Conservation (phyloP, 2,888 invertebrate species). For the Nemapogon koenigi region DNA sequence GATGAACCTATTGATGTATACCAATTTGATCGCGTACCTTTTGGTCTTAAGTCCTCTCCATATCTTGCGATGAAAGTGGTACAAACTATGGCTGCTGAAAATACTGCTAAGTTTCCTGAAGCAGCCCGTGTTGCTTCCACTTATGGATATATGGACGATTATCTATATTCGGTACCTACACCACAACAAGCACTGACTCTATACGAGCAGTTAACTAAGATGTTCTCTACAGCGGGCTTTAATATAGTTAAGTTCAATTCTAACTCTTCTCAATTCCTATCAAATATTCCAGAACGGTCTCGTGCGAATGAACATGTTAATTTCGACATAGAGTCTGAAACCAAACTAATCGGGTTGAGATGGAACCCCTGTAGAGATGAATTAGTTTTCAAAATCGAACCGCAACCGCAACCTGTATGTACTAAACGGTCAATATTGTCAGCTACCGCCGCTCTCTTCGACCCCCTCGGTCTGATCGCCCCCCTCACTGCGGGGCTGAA, state of each 20-base stretch:
- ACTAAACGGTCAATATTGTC: constrained; percentile 17
- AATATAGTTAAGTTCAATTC: constrained; percentile 10
- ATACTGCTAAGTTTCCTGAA: constrained; percentile 5
- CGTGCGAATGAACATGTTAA: constrained; percentile 5
- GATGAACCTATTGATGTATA: constrained; percentile 7
- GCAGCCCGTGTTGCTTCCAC: not conserved
- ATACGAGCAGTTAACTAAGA: constrained; percentile 9
- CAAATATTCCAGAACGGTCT: constrained; percentile 6
- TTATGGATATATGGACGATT: constrained; percentile 15
- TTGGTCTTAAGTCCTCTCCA: constrained; percentile 14
- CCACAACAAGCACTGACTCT: not conserved
- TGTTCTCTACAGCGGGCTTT: constrained; percentile 8
- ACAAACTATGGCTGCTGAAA: constrained; percentile 12
- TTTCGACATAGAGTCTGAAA: not conserved
- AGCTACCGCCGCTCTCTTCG: constrained; percentile 14
- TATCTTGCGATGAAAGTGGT: constrained; percentile 14
- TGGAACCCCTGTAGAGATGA: constrained; percentile 4
- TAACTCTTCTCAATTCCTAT: constrained; percentile 9
- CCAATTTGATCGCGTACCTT: constrained; percentile 14
- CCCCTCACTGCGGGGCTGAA: constrained; percentile 13
- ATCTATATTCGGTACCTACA: constrained; percentile 5
- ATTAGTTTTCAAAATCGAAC: constrained; percentile 4
- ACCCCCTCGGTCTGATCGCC: constrained; percentile 15
- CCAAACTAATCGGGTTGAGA: constrained; percentile 10
- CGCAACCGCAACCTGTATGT: constrained; percentile 7